Percentiles rank a stretch among this genome's conserved stretches.
Evolutionary conservation across 2,888 invertebrate species (phyloP).

Genomic region (Colletes collaris): DNA sequence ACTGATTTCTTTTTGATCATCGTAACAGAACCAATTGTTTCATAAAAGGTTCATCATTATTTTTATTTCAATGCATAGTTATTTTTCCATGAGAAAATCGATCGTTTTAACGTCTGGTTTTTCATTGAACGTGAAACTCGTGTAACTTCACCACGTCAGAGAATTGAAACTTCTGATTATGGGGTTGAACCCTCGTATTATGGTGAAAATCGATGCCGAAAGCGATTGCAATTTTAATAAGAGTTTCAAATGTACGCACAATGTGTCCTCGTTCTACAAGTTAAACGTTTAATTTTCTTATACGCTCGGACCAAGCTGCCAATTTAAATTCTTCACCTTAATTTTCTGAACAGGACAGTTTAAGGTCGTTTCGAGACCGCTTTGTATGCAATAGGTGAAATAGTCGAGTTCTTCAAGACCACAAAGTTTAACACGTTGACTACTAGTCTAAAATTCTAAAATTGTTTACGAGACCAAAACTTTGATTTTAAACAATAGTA

Average conservation of each 20-base stretch:
- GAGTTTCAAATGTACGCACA: background rate
- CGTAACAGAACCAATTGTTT: too few species aligned
- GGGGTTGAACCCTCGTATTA: background rate
- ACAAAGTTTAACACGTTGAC: too few species aligned
- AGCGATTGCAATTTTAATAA: background rate
- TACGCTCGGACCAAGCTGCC: background rate
- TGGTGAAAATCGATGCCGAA: background rate
- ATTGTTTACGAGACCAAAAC: too few species aligned
- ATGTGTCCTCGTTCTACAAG: background rate
- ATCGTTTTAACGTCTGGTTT: background rate
- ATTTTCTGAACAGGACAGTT: background rate
- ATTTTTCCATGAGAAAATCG: background rate
- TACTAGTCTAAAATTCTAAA: too few species aligned
- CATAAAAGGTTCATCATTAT: too few species aligned
- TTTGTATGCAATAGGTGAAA: background rate
- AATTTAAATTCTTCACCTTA: background rate
- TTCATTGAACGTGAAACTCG: background rate
- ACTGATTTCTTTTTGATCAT: too few species aligned
- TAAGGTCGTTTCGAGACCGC: background rate
- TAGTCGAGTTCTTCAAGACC: too few species aligned
- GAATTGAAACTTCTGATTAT: conserved; percentile 3
- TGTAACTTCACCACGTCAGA: background rate
- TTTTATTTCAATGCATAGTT: too few species aligned
- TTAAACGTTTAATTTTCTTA: conserved; percentile 42
- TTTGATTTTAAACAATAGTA: too few species aligned